These are phyloP conservation scores for Zaprionus inermis DNA, from an alignment of 1,140 invertebrate species.

Conservation along the genomic window DNA sequence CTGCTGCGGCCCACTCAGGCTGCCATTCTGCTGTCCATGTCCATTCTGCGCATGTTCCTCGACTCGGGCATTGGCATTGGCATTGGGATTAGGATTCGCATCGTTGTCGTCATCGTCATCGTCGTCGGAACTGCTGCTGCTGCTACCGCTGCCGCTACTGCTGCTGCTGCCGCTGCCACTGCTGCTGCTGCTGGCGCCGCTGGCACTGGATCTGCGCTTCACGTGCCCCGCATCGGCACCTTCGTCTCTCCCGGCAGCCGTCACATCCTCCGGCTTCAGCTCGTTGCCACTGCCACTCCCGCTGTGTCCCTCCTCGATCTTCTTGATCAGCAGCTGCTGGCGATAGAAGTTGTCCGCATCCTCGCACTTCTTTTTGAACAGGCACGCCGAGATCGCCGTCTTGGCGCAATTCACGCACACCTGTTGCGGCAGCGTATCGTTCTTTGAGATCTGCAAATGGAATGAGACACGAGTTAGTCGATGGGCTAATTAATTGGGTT, in stretches of 20 bases:
- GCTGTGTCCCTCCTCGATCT: constrained; percentile 62
- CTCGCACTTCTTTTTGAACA: constrained; percentile 82
- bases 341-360: constrained; percentile 81
- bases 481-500: too few species aligned
- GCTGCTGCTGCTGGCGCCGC: constrained; percentile 45
- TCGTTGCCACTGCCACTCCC: constrained; percentile 1
- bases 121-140: constrained; percentile 63
- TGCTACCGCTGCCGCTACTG: constrained; percentile 61
- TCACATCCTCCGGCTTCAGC: not conserved
- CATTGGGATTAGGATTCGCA: not conserved
- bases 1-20: not conserved
- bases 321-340: constrained; percentile 74
- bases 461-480: not conserved
- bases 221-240: constrained; percentile 31
- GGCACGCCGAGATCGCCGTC: constrained; percentile 74
- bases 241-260: constrained; percentile 8
- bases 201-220: constrained; percentile 41
- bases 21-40: not conserved
- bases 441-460: constrained; percentile 68
- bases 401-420: constrained; percentile 78
- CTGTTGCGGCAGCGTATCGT: constrained; percentile 78
- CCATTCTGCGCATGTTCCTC: not conserved
- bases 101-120: constrained; percentile 54
- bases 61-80: not conserved
- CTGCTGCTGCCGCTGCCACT: constrained; percentile 57